Conservation (phyloP, 2,888 invertebrate genomes). For the Tenthredo mesomela region DNA sequence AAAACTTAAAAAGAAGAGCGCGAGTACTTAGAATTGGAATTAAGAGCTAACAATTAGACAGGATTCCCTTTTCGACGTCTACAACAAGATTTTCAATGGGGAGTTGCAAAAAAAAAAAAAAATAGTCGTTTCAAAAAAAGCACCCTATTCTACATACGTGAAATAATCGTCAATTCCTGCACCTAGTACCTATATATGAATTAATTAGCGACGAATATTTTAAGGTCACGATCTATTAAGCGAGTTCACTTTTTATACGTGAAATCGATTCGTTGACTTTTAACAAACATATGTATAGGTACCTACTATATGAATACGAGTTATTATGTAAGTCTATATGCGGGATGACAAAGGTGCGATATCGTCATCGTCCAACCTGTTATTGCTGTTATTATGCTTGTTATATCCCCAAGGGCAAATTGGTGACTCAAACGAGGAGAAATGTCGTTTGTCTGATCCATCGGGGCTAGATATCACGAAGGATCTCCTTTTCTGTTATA, state of each 20-base stretch:
- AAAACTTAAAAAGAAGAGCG: no score
- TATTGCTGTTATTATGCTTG: conserved; percentile 18
- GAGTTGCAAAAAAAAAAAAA: no score
- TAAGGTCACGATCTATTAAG: neutral
- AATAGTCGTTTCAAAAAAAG: no score
- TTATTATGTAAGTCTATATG: conserved; percentile 4
- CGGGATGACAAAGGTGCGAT: conserved; percentile 7
- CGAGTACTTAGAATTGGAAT: no score
- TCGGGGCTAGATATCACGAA: neutral
- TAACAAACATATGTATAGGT: neutral
- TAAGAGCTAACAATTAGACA: no score
- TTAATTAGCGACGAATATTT: neutral
- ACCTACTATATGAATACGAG: neutral
- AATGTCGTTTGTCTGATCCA: neutral
- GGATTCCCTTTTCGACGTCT: no score
- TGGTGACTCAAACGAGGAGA: neutral
- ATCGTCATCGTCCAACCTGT: neutral
- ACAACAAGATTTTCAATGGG: no score
- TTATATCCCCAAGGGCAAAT: conserved; percentile 24
- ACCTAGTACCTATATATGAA: no score
- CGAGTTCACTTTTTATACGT: neutral
- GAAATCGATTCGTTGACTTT: neutral
- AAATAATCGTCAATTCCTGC: neutral
- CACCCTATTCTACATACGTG: no score
- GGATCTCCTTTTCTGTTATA: neutral